A percentile compares a stretch with the other conserved stretches of the same genome.
Evolutionary conservation across 2,888 invertebrate species (phyloP).

Genomic region (Euproctis similis): DNA sequence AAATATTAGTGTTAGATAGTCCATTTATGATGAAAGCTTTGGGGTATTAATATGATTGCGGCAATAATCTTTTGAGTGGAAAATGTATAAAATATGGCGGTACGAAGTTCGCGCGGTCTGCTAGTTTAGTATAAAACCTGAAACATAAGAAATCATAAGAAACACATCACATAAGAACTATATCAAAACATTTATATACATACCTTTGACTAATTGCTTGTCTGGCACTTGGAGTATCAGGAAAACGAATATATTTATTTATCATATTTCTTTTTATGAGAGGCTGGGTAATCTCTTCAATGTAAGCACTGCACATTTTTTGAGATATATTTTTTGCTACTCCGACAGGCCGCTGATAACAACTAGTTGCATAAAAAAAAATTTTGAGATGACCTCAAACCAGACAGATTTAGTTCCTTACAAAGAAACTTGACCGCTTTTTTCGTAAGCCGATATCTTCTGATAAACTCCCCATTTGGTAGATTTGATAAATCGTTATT

Average conservation of each 20-base stretch:
- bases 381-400: not conserved
- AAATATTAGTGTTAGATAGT: no score
- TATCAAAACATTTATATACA: constrained; percentile 1
- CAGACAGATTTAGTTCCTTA: not conserved
- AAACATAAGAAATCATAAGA: no score
- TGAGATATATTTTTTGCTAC: not conserved
- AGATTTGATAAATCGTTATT: no score
- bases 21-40: no score
- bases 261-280: not conserved
- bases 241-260: constrained; percentile 1
- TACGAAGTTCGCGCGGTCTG: no score
- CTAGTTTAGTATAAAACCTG: no score
- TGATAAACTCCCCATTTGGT: not conserved
- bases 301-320: not conserved
- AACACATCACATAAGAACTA: no score
- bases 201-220: not conserved
- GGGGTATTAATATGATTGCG: no score
- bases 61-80: no score
- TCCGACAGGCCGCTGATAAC: constrained; percentile 2
- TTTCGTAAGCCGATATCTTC: not conserved
- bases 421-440: not conserved
- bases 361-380: constrained; percentile 1
- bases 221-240: constrained; percentile 1
- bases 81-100: no score
- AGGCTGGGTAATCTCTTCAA: not conserved